A percentile compares a stretch with the other conserved stretches of the same genome.
Conservation (phyloP, 2,797 vertebrate genomes). For the Antennarius maculatus region DNA sequence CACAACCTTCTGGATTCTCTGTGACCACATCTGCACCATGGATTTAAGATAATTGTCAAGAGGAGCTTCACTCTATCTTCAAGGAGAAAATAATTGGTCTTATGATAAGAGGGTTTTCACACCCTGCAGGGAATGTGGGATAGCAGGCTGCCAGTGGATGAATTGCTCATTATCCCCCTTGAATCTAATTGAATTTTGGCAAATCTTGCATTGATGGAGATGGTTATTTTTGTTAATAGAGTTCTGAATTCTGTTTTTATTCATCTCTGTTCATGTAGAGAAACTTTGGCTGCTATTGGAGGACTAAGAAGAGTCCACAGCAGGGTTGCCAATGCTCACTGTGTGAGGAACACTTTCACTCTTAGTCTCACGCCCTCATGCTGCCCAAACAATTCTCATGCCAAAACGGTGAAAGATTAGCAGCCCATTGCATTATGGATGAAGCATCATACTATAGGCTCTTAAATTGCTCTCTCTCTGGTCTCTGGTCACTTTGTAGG, state of each 20-base stretch:
- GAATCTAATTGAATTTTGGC: slow-evolving; percentile 26
- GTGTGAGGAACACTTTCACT: background rate
- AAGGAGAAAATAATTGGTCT: slow-evolving; percentile 49
- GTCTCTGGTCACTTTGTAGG: too few relatives aligned
- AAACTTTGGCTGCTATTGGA: background rate
- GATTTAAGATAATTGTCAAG: slow-evolving; percentile 29
- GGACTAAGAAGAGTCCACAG: background rate
- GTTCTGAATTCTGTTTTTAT: slow-evolving; percentile 5
- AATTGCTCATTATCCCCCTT: slow-evolving; percentile 21
- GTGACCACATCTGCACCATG: slow-evolving; percentile 13
- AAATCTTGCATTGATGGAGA: background rate
- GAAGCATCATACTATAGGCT: too few relatives aligned
- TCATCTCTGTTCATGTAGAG: background rate
- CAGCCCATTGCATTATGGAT: too few relatives aligned
- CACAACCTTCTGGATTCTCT: slow-evolving; percentile 9
- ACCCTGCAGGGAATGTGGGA: slow-evolving; percentile 24
- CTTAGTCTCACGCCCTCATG: background rate
- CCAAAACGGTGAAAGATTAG: background rate
- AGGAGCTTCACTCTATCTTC: slow-evolving; percentile 33
- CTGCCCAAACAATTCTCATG: background rate
- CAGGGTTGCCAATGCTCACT: too few relatives aligned
- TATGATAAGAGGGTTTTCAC: slow-evolving; percentile 29
- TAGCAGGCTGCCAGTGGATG: background rate
- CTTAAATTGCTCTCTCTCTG: too few relatives aligned
- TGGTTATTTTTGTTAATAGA: slow-evolving; percentile 14